Evolutionary conservation across 2,113 vertebrate species (phyloP).

Genomic region (Albula goreensis): DNA sequence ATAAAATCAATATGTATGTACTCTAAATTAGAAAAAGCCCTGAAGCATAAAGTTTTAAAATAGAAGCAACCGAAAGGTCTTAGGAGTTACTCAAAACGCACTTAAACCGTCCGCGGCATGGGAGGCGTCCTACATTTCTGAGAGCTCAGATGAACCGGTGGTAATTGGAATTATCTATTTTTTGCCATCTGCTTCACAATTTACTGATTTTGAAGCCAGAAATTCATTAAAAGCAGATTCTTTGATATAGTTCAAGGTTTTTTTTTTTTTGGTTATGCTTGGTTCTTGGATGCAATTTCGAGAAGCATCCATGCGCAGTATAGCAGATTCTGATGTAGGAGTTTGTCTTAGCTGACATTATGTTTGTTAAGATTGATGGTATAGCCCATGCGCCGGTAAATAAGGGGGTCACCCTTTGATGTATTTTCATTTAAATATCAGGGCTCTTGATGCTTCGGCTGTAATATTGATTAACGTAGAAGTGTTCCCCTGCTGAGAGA

Average conservation of each 20-base stretch:
- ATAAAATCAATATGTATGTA: slow-evolving; percentile 33
- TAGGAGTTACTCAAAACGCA: slow-evolving; percentile 52
- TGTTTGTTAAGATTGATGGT: neutral
- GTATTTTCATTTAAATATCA: neutral
- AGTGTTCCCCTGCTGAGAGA: neutral
- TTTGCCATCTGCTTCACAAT: slow-evolving; percentile 52
- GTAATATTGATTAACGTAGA: neutral
- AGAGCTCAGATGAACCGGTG: slow-evolving; percentile 49
- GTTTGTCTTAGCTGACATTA: neutral
- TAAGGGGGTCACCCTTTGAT: neutral
- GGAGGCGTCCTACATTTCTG: slow-evolving; percentile 53
- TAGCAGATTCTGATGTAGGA: neutral
- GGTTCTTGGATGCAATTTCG: neutral
- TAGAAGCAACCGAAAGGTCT: slow-evolving; percentile 11
- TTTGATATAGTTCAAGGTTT: slow-evolving; percentile 37
- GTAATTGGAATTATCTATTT: slow-evolving; percentile 45
- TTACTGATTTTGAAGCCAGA: slow-evolving; percentile 46
- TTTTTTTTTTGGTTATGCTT: neutral
- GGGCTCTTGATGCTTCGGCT: neutral
- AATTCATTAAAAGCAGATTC: slow-evolving; percentile 47
- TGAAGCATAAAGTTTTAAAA: slow-evolving; percentile 15
- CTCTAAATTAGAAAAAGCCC: slow-evolving; percentile 30
- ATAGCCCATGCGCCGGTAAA: neutral
- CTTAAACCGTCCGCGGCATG: slow-evolving; percentile 42
- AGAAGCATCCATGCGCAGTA: neutral